Evolutionary conservation across 2,888 invertebrate species (phyloP).

Genomic region (Orthosia incerta): DNA sequence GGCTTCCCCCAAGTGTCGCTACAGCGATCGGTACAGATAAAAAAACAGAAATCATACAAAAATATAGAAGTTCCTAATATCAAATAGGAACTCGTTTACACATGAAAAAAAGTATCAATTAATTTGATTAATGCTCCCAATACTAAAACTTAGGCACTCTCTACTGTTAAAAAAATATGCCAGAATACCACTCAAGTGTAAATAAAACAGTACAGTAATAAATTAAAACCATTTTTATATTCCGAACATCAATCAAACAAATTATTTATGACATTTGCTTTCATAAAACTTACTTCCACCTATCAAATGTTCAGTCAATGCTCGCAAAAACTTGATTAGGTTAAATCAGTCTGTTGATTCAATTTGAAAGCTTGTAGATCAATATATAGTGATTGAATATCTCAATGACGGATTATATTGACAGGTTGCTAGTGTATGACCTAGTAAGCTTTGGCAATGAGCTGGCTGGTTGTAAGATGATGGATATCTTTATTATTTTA

Average conservation of each 20-base stretch:
- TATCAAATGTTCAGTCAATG: conserved; percentile 44
- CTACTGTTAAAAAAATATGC: not conserved
- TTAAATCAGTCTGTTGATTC: conserved; percentile 49
- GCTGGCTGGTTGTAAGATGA: not conserved
- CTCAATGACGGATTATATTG: conserved; percentile 49
- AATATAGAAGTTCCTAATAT: not conserved
- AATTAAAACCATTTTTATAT: conserved; percentile 17
- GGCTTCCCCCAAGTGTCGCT: too few species aligned
- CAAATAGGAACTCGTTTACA: not conserved
- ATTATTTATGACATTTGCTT: conserved; percentile 58
- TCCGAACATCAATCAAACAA: conserved; percentile 48
- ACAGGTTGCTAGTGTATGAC: conserved; percentile 39
- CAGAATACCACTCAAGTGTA: conserved; percentile 19
- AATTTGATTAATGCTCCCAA: not conserved
- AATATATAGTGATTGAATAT: conserved; percentile 45
- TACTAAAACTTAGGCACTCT: not conserved
- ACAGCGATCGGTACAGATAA: not conserved
- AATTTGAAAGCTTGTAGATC: conserved; percentile 58
- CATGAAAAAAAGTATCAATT: not conserved
- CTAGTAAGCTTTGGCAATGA: conserved; percentile 29
- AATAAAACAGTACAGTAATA: conserved; percentile 23
- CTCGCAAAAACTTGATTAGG: conserved; percentile 59
- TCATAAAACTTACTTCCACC: conserved; percentile 49
- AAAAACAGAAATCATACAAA: not conserved
- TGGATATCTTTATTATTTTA: conserved; percentile 22